Percentiles rank a stretch among this genome's conserved stretches.
phyloP scores from a whole-genome alignment of 2,888 invertebrate genomes.

The Leptinotarsa haldemani region DNA sequence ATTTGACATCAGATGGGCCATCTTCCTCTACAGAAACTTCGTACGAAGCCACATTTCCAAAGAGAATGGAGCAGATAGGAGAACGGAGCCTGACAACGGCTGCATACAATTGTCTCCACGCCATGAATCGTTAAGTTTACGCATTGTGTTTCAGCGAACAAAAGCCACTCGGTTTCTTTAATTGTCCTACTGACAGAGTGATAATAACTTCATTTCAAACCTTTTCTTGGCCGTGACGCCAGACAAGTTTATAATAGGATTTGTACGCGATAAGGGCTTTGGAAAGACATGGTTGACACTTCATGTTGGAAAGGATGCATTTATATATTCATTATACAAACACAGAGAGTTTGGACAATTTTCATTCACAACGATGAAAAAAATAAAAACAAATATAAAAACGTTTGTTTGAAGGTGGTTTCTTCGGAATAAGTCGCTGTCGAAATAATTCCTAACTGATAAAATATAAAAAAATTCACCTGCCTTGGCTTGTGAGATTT shows the following conservation, averaged over 20 bases:
- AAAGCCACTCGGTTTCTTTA: conserved; percentile 11
- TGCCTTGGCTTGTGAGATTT: too few relatives aligned
- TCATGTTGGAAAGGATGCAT: too few relatives aligned
- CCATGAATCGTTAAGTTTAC: conserved; percentile 6
- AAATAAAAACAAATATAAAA: too few relatives aligned
- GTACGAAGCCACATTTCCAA: neutral
- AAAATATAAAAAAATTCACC: too few relatives aligned
- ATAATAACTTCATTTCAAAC: conserved; percentile 7
- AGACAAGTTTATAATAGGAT: neutral
- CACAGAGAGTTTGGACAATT: too few relatives aligned
- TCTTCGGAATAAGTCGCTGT: too few relatives aligned
- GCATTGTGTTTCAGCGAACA: conserved; percentile 13
- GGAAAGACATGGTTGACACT: neutral
- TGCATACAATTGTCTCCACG: neutral
- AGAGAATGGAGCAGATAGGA: conserved; percentile 6
- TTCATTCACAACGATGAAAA: too few relatives aligned
- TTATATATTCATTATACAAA: too few relatives aligned
- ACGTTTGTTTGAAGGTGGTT: too few relatives aligned
- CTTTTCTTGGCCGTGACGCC: conserved; percentile 10
- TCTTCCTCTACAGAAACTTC: neutral
- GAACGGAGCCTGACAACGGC: neutral
- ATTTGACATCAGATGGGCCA: neutral
- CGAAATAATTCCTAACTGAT: too few relatives aligned
- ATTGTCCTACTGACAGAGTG: neutral
- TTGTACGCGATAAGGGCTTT: neutral